Base-by-base conservation (phyloP, 1,140 invertebrate species). In the Sitophilus oryzae region DNA sequence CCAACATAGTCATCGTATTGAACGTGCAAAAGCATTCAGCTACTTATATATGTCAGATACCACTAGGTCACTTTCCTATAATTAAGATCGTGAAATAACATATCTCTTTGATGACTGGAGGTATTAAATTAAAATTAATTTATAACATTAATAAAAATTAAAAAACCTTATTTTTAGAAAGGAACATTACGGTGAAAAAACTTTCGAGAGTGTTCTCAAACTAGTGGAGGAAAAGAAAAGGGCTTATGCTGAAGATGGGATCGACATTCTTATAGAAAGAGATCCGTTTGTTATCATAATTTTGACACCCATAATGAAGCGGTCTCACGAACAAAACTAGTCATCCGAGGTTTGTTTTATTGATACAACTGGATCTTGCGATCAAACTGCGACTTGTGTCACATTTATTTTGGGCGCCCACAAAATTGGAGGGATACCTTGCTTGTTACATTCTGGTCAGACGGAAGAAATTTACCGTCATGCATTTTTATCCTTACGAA, bases 391-490 rank as follows among this genome's bases (percentile, higher is more conserved):
- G 34, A 35, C 50, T 2, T 54, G 37, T 46, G 51, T 58, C 25
- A 54, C 56, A 48, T 58, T 58, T 41, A 19, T 58, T 19, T 53
- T 58, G 11, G 40, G 34, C 18, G 56, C n/a, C 52, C 35, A 25
- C 15, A 59, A 59, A 59, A 56, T 59, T 56, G 57, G 43, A 21
- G 57, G 20, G 15, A 40, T 54, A 49, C 44, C 52, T 19, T 54
- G 50, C 20, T 49, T 58, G 38, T 40, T 58, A 21, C 52, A 54
- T 49, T 23, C 51, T 23, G 42, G 18, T n/a, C 42, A 55, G 19
- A 16, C 44, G 10, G 43, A 58, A 48, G 51, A 23, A 19, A 58
- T 45, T 49, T 56, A 50, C 20, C n/a, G n/a, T n/a, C n/a, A n/a
- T n/a, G n/a, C n/a, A n/a, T n/a, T n/a, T n/a, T n/a, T n/a, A n/a